These are phyloP conservation scores for Aphidoletes aphidimyza DNA, from an alignment of 2,888 invertebrate species.

Conservation along the genomic window DNA sequence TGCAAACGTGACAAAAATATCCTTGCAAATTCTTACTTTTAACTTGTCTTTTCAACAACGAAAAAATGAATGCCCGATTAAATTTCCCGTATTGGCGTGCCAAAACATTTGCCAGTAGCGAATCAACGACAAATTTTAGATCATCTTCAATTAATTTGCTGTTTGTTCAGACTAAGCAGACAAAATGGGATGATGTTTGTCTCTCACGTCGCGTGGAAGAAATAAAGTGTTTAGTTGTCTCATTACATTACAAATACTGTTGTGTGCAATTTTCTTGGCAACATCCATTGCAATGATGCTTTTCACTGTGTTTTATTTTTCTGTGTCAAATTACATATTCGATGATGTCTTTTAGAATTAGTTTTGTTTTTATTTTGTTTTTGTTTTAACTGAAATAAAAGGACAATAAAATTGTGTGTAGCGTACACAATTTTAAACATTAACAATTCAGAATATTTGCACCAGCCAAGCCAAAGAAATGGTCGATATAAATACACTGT, in stretches of 20 bases:
- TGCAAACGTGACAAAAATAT: conserved; percentile 4
- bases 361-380: background rate
- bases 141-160: conserved; percentile 25
- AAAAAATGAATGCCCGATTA: background rate
- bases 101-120: background rate
- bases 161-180: background rate
- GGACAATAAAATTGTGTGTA: background rate
- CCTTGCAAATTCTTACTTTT: background rate
- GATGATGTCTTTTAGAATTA: conserved; percentile 45
- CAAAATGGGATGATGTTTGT: background rate
- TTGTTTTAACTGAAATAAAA: background rate
- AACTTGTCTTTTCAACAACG: background rate
- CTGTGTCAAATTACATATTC: conserved; percentile 17
- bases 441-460: background rate
- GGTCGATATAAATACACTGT: background rate
- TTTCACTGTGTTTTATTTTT: background rate
- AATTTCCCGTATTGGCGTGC: background rate
- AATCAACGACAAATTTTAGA: conserved; percentile 23
- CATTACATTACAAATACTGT: background rate
- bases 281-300: background rate
- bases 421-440: background rate
- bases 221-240: background rate
- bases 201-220: background rate
- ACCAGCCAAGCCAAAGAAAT: background rate
- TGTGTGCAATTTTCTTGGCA: background rate